Percentiles rank a stretch among this genome's conserved stretches.
Evolutionary conservation across 2,797 vertebrate species (phyloP).

Genomic region (Eurystomus glaucurus): DNA sequence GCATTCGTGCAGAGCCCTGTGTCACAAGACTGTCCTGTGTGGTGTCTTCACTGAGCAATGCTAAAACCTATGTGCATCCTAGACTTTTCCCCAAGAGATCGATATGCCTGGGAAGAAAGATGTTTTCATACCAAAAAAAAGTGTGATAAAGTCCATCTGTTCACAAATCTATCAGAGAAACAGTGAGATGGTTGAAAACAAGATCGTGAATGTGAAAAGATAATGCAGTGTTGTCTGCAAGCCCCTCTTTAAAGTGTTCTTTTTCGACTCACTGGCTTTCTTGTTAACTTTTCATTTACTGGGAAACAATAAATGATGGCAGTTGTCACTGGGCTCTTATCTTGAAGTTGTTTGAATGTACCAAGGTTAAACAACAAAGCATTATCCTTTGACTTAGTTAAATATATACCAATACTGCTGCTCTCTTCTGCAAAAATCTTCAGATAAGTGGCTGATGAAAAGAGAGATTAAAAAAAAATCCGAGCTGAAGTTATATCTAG

Average conservation of each 20-base stretch:
- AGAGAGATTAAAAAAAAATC: neutral
- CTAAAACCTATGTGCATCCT: neutral
- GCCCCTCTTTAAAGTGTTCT: neutral
- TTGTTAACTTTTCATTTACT: neutral
- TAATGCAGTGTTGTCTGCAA: neutral
- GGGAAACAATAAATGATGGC: neutral
- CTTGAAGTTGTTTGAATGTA: neutral
- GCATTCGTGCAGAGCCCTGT: neutral
- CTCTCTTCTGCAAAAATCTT: neutral
- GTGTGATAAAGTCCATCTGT: neutral
- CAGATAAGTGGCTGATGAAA: neutral
- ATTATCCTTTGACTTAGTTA: neutral
- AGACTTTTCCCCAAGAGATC: neutral
- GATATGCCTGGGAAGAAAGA: neutral
- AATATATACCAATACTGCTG: neutral
- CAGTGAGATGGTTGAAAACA: neutral
- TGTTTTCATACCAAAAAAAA: neutral
- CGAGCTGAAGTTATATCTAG: neutral
- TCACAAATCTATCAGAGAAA: neutral
- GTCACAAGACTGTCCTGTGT: neutral
- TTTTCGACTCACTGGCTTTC: neutral
- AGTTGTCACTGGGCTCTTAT: neutral
- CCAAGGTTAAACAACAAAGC: neutral
- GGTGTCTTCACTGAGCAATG: neutral
- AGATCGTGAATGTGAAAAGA: neutral